Conservation (phyloP, 53 echinoderm and acorn worm genomes). For the Mesocentrotus franciscanus region DNA sequence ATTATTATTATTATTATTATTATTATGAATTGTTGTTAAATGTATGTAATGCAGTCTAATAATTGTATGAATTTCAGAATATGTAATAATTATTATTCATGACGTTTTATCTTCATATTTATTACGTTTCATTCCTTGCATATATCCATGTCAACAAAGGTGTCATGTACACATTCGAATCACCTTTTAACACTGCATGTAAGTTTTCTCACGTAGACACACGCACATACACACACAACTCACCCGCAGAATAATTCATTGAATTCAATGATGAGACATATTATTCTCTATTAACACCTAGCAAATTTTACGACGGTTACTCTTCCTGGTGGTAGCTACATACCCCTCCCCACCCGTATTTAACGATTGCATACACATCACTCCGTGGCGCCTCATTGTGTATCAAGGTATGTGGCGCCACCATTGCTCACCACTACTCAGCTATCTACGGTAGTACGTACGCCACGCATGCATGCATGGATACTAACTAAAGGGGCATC, state of each 20-base stretch:
- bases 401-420: constrained; percentile 1
- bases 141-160: background rate
- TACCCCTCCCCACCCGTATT: constrained; percentile 7
- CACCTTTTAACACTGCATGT: background rate
- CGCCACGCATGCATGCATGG: constrained; percentile 58
- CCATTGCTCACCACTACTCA: background rate
- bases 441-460: constrained; percentile 59
- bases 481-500: constrained; percentile 46
- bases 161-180: background rate
- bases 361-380: background rate
- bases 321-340: background rate
- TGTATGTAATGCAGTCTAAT: background rate
- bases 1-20: too few relatives aligned
- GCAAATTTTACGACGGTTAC: background rate
- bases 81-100: background rate
- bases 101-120: background rate
- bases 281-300: constrained; percentile 15
- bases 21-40: background rate
- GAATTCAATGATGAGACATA: background rate
- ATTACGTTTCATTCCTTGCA: background rate
- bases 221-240: background rate
- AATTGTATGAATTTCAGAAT: background rate
- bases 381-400: constrained; percentile 19
- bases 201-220: background rate
- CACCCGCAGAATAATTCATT: background rate